A percentile compares a stretch with the other conserved stretches of the same genome.
These are phyloP conservation scores for Rhea americana DNA, from an alignment of 2,113 vertebrate species.

Conservation along the genomic window DNA sequence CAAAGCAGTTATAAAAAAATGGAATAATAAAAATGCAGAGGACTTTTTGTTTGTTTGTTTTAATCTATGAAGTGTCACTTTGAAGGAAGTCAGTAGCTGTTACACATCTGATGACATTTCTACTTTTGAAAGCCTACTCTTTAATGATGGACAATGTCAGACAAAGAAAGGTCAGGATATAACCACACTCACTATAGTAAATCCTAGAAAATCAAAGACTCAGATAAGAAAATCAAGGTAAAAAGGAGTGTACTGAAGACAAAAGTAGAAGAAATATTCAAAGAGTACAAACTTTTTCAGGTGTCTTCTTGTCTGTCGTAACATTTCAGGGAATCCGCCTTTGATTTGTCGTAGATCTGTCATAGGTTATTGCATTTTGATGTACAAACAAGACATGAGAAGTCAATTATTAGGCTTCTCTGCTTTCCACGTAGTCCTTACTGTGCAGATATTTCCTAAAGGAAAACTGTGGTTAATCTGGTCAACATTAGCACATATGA, in stretches of 20 bases:
- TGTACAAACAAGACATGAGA: not conserved
- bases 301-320: not conserved
- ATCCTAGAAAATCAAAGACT: too few species aligned
- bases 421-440: not conserved
- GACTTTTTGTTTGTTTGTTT: not conserved
- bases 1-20: constrained; percentile 28
- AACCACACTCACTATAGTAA: not conserved
- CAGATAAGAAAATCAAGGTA: not conserved
- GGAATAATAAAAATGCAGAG: not conserved
- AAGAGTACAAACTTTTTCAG: not conserved
- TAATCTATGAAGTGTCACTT: not conserved
- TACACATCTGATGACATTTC: not conserved
- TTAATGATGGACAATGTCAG: not conserved
- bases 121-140: not conserved
- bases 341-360: not conserved
- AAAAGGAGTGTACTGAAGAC: not conserved
- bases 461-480: not conserved
- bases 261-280: not conserved
- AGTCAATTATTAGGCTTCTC: not conserved
- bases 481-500: not conserved
- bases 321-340: not conserved
- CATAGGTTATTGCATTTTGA: not conserved
- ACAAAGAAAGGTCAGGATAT: not conserved
- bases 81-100: not conserved
- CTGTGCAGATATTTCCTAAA: not conserved